A percentile compares a stretch with the other conserved stretches of the same genome.
phyloP scores from a whole-genome alignment of 92 coral and sea anemone genomes.

The Micromussa lordhowensis region DNA sequence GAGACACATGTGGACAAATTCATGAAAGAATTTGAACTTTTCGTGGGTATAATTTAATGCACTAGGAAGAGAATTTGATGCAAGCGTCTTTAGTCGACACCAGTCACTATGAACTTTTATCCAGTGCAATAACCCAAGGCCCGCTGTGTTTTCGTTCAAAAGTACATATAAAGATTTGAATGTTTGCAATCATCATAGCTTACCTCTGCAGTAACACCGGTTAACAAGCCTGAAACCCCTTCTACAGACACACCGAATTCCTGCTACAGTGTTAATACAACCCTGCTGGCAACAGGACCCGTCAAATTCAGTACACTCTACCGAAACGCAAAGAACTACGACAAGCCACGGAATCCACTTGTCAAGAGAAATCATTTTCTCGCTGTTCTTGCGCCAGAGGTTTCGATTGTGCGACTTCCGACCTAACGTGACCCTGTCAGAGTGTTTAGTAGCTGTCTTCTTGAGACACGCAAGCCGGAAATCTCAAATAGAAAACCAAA shows the following conservation, averaged over 20 bases:
- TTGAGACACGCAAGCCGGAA: slow-evolving; percentile 16
- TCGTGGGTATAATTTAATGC: background rate
- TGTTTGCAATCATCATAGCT: slow-evolving; percentile 1
- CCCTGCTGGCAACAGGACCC: slow-evolving; percentile 33
- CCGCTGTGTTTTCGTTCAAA: background rate
- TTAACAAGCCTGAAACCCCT: slow-evolving; percentile 31
- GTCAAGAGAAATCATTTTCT: background rate
- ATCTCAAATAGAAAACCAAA: background rate
- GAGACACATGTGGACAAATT: background rate
- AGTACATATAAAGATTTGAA: background rate
- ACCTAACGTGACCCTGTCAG: background rate
- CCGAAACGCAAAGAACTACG: background rate
- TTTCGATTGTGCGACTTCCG: slow-evolving; percentile 8
- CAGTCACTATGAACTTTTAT: background rate
- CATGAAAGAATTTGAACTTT: background rate
- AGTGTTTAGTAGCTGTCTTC: background rate
- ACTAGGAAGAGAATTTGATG: background rate
- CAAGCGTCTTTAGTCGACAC: background rate
- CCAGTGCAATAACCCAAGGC: background rate
- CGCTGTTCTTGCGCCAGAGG: background rate
- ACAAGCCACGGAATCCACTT: background rate
- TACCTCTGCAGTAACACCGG: slow-evolving; percentile 26
- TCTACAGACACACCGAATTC: slow-evolving; percentile 15
- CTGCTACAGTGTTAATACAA: slow-evolving; percentile 1
- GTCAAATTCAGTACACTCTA: background rate